Conservation (phyloP, 1,140 invertebrate genomes). For the Sycobia sp. region DNA sequence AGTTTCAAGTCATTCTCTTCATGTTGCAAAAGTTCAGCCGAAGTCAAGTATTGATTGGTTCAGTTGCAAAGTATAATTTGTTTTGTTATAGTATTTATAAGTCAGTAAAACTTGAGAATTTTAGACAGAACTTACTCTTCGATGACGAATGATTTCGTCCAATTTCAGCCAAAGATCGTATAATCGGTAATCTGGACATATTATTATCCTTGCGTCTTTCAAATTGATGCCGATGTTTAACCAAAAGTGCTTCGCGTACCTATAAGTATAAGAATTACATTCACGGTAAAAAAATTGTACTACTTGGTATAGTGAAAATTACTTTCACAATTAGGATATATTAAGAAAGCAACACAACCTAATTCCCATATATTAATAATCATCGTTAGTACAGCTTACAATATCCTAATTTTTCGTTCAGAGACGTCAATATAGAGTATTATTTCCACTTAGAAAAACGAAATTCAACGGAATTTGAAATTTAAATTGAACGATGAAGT, state of each 20-base stretch:
- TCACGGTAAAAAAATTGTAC: too few species aligned
- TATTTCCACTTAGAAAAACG: too few species aligned
- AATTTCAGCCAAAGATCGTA: conserved; percentile 95
- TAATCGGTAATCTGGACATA: conserved; percentile 88
- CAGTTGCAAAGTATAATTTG: conserved; percentile 29
- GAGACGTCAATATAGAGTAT: too few species aligned
- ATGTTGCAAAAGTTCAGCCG: conserved; percentile 17
- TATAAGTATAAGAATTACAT: conserved; percentile 42
- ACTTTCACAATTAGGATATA: too few species aligned
- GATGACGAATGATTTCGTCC: conserved; percentile 93
- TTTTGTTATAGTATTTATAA: conserved; percentile 30
- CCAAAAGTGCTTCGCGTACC: conserved; percentile 84
- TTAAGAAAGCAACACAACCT: too few species aligned
- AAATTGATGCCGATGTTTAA: conserved; percentile 93
- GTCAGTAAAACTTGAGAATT: not conserved
- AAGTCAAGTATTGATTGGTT: conserved; percentile 23
- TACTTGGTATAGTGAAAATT: too few species aligned
- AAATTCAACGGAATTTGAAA: too few species aligned
- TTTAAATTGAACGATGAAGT: too few species aligned
- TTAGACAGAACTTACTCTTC: conserved; percentile 78
- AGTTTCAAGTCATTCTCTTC: conserved; percentile 13
- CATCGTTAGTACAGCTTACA: too few species aligned
- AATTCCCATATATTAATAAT: too few species aligned
- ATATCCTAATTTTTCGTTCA: too few species aligned
- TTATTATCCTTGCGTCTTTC: conserved; percentile 80